These are phyloP conservation scores for Linyphia triangularis DNA, from an alignment of 2,888 invertebrate species.

Conservation along the genomic window DNA sequence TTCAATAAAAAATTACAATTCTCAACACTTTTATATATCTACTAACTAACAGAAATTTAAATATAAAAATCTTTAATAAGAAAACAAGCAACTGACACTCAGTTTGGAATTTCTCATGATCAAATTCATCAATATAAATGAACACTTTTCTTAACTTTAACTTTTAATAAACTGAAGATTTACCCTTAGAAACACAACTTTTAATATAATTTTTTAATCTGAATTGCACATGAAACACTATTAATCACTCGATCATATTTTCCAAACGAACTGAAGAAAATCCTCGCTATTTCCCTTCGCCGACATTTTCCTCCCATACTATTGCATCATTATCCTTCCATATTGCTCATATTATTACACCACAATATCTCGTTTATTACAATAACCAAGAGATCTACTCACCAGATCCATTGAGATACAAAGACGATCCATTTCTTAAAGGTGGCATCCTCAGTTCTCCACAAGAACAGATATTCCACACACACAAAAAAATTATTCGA, in stretches of 20 bases:
- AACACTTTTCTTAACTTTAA: too few species aligned
- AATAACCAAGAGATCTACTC: slow-evolving; percentile 1
- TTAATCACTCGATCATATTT: background rate
- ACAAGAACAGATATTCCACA: slow-evolving; percentile 10
- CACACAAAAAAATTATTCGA: background rate
- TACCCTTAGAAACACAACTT: background rate
- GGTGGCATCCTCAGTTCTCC: slow-evolving; percentile 50
- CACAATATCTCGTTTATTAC: background rate
- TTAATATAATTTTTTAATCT: background rate
- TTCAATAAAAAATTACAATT: too few species aligned
- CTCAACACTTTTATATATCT: too few species aligned
- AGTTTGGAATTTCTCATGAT: too few species aligned
- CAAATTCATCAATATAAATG: too few species aligned
- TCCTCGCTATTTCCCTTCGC: background rate
- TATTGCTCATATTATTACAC: background rate
- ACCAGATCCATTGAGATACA: slow-evolving; percentile 73
- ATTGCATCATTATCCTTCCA: background rate
- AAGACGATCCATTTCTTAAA: slow-evolving; percentile 68
- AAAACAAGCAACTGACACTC: too few species aligned
- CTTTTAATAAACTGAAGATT: too few species aligned
- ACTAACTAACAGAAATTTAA: too few species aligned
- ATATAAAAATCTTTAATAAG: too few species aligned
- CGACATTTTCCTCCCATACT: too few species aligned
- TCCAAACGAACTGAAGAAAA: background rate
- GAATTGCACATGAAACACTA: background rate